Conservation (phyloP, 2,888 invertebrate genomes). For the Gortyna flavago region DNA sequence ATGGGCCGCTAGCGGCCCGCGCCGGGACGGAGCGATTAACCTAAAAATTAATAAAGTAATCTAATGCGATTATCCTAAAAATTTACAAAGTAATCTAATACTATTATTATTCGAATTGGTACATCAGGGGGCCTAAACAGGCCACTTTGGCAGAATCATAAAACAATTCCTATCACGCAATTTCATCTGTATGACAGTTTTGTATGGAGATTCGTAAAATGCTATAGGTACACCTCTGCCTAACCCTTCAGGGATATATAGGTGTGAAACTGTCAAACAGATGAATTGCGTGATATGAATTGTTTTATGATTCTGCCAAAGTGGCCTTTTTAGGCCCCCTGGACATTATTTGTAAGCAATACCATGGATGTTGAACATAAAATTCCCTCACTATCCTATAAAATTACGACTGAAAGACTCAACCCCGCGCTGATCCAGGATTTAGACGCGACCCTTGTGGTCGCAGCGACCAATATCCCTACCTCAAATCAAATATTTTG, state of each 20-base stretch:
- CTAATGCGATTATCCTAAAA: constrained; percentile 14
- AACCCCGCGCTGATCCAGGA: constrained; percentile 77
- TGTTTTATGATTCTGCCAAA: no score
- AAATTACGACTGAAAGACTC: constrained; percentile 84
- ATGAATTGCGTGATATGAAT: no score
- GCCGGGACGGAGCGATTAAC: background rate
- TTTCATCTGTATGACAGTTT: no score
- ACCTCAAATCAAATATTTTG: background rate
- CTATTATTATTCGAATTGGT: background rate
- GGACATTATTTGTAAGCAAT: constrained; percentile 18
- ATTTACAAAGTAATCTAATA: background rate
- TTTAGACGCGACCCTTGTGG: background rate
- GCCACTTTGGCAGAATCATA: no score
- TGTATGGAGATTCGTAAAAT: no score
- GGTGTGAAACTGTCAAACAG: no score
- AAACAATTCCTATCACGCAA: no score
- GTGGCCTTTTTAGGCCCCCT: no score
- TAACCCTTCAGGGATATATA: no score
- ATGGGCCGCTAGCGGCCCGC: no score
- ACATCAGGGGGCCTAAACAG: no score
- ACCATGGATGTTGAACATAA: constrained; percentile 18
- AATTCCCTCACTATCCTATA: constrained; percentile 70
- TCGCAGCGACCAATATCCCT: background rate
- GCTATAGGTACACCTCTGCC: no score
- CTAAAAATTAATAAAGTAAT: constrained; percentile 15